Evolutionary conservation across 2,113 vertebrate genomes (phyloP), one percentile per base, ranked within the genome.

Genomic region (Electrona antarctica): DNA sequence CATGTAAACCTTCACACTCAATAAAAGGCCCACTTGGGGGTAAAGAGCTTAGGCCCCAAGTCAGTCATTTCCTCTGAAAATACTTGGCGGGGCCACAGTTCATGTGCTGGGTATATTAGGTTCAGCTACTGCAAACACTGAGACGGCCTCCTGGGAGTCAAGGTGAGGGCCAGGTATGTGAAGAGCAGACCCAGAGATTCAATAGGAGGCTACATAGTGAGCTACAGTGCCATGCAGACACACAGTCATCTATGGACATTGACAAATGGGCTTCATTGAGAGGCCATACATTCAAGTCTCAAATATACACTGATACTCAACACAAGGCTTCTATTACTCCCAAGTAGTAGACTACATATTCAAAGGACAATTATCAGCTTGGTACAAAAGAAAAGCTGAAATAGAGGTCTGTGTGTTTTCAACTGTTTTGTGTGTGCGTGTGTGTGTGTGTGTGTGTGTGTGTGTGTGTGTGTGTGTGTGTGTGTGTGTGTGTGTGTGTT

Each of bases 41-140:
- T 74, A 60, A 69, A 64, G 71, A 80, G 79, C 57, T 61, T 1
- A 66, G 71, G 62, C 64, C 71, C 58, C 6, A 15, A 79, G 74
- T 64, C 78, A 80, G 73, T 85, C 41, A 85, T 91, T 89, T 90
- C 84, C 87, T 90, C 79, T 82, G 66, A 83, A 89, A 87, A 90
- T 76, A 85, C 77, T 71, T 82, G 51, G 63, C 10, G 8, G 75
- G 69, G 73, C 63, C n/a, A 77, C 58, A 64, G 80, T 79, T 83
- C 60, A 75, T 76, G 67, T 51, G 63, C 64, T 68, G 63, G 68
- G 60, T 78, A 67, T 86, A 89, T 88, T 85, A 79, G 69, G 79
- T 89, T 88, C 71, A 88, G 81, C 80, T 78, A 78, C 78, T 84
- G 80, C 63, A 90, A 90, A 90, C 83, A 89, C 73, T 64, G 8